Evolutionary conservation across 2,797 vertebrate species (phyloP).

Genomic region (Graptemys geographica): DNA sequence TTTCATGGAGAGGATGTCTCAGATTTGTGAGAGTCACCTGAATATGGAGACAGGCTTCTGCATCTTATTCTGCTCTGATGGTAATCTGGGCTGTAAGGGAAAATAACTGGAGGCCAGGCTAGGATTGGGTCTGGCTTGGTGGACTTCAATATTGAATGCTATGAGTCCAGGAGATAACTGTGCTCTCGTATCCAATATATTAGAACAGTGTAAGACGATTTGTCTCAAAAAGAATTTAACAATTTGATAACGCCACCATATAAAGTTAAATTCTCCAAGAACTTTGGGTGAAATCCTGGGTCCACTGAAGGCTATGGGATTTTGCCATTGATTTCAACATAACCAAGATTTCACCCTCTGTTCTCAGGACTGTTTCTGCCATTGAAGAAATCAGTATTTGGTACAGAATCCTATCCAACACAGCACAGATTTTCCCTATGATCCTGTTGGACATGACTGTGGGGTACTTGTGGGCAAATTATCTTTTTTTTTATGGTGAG

Average conservation of each 20-base stretch:
- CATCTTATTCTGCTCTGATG: neutral
- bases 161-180: conserved; percentile 10
- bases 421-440: neutral
- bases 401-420: neutral
- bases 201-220: neutral
- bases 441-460: neutral
- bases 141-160: neutral
- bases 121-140: neutral
- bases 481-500: neutral
- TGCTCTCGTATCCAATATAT: neutral
- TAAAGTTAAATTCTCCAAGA: neutral
- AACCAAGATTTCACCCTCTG: neutral
- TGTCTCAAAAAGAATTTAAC: neutral
- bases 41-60: neutral
- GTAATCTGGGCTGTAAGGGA: neutral
- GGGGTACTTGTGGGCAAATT: neutral
- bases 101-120: neutral
- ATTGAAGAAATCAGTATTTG: neutral
- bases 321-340: neutral
- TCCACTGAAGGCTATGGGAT: neutral
- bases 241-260: neutral
- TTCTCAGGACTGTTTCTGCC: neutral
- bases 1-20: neutral
- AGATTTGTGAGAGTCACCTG: neutral
- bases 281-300: neutral